phyloP scores from a whole-genome alignment of 2,797 vertebrate species.

The Pyrocephalus nanus region DNA sequence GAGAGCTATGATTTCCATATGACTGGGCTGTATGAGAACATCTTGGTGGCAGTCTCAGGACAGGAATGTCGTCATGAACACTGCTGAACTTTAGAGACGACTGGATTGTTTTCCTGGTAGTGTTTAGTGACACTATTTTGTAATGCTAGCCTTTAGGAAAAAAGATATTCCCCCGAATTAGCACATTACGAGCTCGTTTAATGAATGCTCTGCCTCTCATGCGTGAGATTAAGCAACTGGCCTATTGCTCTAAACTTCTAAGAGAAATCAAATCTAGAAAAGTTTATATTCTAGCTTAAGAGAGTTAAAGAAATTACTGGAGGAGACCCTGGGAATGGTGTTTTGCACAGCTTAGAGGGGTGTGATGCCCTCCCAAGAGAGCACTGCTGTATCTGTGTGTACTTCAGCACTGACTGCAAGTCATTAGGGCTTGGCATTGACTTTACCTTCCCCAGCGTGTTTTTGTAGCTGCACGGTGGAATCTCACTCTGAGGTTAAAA shows the following conservation, averaged over 20 bases:
- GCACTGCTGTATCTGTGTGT: not conserved
- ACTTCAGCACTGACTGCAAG: not conserved
- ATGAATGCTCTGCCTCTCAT: not conserved
- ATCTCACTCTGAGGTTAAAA: not conserved
- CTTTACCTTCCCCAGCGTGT: not conserved
- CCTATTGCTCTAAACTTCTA: not conserved
- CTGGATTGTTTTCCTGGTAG: constrained; percentile 51
- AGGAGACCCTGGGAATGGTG: not conserved
- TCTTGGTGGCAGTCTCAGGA: constrained; percentile 24
- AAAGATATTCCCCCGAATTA: constrained; percentile 19
- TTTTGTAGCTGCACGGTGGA: not conserved
- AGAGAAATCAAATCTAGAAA: not conserved
- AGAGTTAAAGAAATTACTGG: not conserved
- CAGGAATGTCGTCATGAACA: constrained; percentile 27
- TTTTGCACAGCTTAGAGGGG: not conserved
- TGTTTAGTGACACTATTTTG: constrained; percentile 31
- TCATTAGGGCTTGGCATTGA: not conserved
- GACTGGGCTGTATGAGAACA: constrained; percentile 30
- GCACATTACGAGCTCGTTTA: not conserved
- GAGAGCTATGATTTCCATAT: constrained; percentile 47
- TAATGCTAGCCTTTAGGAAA: not conserved
- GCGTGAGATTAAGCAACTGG: not conserved
- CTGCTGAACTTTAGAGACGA: constrained; percentile 18
- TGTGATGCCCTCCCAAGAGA: not conserved
- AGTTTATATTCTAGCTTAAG: not conserved